phyloP scores from a whole-genome alignment of 2,888 invertebrate species.

The Amiota communis region DNA sequence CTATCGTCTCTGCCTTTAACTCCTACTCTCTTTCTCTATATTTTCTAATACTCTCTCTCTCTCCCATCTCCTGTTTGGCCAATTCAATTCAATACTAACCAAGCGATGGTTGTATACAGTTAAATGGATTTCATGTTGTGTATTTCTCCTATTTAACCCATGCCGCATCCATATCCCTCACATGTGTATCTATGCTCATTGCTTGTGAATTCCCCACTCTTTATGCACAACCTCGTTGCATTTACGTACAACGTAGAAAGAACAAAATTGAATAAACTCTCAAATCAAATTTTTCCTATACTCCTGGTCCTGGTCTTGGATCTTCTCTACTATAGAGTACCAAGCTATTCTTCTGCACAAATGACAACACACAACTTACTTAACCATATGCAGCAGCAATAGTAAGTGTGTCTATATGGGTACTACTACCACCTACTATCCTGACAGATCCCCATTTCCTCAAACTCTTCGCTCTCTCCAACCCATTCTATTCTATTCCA shows the following conservation, averaged over 20 bases:
- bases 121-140: constrained; percentile 29
- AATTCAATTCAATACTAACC: not conserved
- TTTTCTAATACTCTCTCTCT: too few relatives aligned
- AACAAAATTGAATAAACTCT: constrained; percentile 64
- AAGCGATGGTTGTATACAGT: constrained; percentile 20
- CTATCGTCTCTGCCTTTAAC: too few relatives aligned
- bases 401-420: constrained; percentile 28
- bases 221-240: not conserved
- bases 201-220: not conserved
- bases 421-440: not conserved
- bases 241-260: constrained; percentile 10
- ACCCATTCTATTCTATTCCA: too few relatives aligned
- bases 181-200: constrained; percentile 1
- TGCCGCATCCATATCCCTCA: not conserved
- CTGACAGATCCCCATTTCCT: not conserved
- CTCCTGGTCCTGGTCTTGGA: constrained; percentile 29
- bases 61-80: too few relatives aligned
- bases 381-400: constrained; percentile 15
- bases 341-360: constrained; percentile 17
- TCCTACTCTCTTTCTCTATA: too few relatives aligned
- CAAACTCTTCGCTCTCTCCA: too few relatives aligned
- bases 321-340: too few relatives aligned
- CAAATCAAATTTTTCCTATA: constrained; percentile 64
- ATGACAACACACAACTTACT: constrained; percentile 37
- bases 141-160: not conserved